These are phyloP conservation scores for Adelosebastes latens DNA, from an alignment of 2,797 vertebrate genomes.

Conservation along the genomic window DNA sequence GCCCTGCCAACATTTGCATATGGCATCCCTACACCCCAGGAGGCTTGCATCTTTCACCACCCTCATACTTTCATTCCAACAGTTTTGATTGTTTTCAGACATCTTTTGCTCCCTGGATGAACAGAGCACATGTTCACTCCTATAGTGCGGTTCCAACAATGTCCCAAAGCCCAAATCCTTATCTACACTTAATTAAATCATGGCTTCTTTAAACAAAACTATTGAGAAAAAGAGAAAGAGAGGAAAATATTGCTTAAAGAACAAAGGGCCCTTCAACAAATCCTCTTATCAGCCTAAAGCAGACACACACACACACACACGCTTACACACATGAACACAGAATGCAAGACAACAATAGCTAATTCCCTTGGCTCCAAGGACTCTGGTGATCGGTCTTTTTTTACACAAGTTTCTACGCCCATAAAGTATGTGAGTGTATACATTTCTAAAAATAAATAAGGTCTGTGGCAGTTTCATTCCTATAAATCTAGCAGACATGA, in stretches of 20 bases:
- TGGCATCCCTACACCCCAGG: background rate
- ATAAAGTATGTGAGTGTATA: background rate
- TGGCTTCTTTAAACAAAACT: constrained; percentile 18
- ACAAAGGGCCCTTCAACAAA: constrained; percentile 40
- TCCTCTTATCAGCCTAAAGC: constrained; percentile 50
- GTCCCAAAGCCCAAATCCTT: constrained; percentile 14
- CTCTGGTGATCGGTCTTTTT: background rate
- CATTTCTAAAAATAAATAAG: background rate
- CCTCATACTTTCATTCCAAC: constrained; percentile 8
- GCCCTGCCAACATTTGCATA: constrained; percentile 8
- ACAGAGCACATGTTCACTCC: background rate
- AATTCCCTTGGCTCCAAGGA: background rate
- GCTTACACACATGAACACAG: constrained; percentile 2
- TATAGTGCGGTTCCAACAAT: background rate
- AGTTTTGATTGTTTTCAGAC: background rate
- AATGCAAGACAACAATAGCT: constrained; percentile 17
- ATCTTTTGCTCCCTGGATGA: background rate
- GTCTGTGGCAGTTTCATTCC: background rate
- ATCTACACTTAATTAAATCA: constrained; percentile 51
- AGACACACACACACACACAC: constrained; percentile 32
- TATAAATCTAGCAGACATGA: constrained; percentile 23
- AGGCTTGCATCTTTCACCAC: background rate
- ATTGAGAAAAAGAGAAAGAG: constrained; percentile 2
- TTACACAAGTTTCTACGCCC: background rate
- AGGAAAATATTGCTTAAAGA: constrained; percentile 37